Conservation (phyloP, 2,797 vertebrate species). For the Oceanodroma leucorhoa region DNA sequence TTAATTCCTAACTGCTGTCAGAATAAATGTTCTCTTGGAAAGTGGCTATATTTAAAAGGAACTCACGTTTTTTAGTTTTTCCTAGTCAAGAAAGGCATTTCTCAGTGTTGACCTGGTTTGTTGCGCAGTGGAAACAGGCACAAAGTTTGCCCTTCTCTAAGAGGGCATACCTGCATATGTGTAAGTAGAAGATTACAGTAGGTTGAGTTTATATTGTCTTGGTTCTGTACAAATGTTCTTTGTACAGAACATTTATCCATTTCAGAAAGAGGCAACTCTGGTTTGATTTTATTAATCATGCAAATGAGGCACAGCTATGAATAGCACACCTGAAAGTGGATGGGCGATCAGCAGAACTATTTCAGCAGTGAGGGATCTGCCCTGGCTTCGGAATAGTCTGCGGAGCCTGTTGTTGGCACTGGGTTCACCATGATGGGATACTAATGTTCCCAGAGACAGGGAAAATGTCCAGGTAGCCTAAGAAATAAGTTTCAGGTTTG, state of each 20-base stretch:
- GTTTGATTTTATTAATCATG: background rate
- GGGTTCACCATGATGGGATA: accelerated
- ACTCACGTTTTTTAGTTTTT: background rate
- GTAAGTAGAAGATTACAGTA: background rate
- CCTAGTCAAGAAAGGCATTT: background rate
- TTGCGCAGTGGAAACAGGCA: background rate
- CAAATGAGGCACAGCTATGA: background rate
- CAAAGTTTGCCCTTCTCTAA: background rate
- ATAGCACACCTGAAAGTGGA: background rate
- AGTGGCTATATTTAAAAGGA: background rate
- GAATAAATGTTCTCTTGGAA: background rate
- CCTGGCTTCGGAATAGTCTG: background rate
- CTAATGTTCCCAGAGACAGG: background rate
- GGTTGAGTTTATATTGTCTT: background rate
- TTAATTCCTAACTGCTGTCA: conserved; percentile 17
- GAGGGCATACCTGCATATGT: background rate
- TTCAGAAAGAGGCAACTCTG: background rate
- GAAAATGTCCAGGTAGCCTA: background rate
- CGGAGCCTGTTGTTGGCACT: accelerated
- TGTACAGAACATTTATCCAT: background rate
- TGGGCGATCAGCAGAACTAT: background rate
- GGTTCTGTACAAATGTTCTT: background rate
- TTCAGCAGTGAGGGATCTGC: background rate
- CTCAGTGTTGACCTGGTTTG: background rate
- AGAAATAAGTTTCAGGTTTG: background rate